Percentiles rank a stretch among this genome's conserved stretches.
These are phyloP conservation scores for Sprattus sprattus DNA, from an alignment of 2,113 vertebrate species.

Conservation along the genomic window DNA sequence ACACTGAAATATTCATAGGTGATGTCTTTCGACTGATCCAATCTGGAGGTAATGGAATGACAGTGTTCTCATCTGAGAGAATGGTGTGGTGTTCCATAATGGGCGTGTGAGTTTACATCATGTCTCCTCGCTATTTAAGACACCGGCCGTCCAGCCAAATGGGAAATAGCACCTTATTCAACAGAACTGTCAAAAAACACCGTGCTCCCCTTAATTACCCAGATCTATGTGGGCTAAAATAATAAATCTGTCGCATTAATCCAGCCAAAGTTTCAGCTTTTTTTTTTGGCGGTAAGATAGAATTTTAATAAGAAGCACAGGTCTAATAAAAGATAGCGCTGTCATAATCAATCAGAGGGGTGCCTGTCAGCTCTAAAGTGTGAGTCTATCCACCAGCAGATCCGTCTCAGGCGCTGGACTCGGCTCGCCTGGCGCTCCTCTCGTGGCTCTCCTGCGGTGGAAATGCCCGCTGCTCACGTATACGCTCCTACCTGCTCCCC, in stretches of 20 bases:
- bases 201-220: slow-evolving; percentile 66
- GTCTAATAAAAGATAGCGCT: slow-evolving; percentile 79
- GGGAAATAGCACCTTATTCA: slow-evolving; percentile 62
- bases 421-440: not conserved
- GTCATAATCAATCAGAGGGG: slow-evolving; percentile 77
- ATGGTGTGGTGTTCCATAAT: not conserved
- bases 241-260: slow-evolving; percentile 76
- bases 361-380: slow-evolving; percentile 70
- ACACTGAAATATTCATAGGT: not conserved
- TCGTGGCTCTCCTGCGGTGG: not conserved
- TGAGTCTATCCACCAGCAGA: slow-evolving; percentile 71
- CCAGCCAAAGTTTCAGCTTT: slow-evolving; percentile 68
- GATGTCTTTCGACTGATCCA: slow-evolving; percentile 14
- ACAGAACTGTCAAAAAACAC: slow-evolving; percentile 68
- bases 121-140: slow-evolving; percentile 49
- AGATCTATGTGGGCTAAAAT: slow-evolving; percentile 62
- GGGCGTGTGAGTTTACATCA: slow-evolving; percentile 44
- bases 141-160: slow-evolving; percentile 44
- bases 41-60: slow-evolving; percentile 8
- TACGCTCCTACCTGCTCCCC: not conserved
- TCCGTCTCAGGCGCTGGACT: slow-evolving; percentile 61
- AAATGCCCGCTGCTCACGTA: slow-evolving; percentile 48
- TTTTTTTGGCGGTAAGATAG: slow-evolving; percentile 57
- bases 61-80: not conserved
- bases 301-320: slow-evolving; percentile 72